Evolutionary conservation across 2,888 invertebrate genomes (phyloP).

Genomic region (Peribatodes rhomboidaria): DNA sequence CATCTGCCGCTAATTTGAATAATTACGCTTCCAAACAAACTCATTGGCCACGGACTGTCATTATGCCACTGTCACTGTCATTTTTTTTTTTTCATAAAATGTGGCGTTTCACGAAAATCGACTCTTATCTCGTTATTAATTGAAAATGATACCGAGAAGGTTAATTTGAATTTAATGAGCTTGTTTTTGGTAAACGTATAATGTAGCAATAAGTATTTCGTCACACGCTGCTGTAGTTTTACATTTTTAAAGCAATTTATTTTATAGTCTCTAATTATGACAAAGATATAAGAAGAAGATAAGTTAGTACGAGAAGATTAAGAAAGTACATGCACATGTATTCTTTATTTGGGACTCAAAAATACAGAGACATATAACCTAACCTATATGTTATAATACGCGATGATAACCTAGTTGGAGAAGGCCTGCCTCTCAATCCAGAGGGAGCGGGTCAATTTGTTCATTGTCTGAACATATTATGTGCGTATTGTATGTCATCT

Average conservation of each 20-base stretch:
- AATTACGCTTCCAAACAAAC: slow-evolving; percentile 64
- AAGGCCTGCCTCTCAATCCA: too few relatives aligned
- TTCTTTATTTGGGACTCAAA: too few relatives aligned
- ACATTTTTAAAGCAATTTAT: slow-evolving; percentile 4
- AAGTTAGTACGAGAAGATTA: too few relatives aligned
- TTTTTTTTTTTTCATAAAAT: slow-evolving; percentile 68
- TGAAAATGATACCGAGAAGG: slow-evolving; percentile 50
- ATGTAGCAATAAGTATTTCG: slow-evolving; percentile 9
- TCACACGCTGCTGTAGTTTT: neutral
- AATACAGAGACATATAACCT: too few relatives aligned
- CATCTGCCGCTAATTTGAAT: slow-evolving; percentile 84
- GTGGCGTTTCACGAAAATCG: slow-evolving; percentile 75
- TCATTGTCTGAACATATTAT: too few relatives aligned
- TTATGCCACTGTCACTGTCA: slow-evolving; percentile 53
- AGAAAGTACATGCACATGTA: too few relatives aligned
- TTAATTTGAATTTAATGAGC: slow-evolving; percentile 67
- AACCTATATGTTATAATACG: too few relatives aligned
- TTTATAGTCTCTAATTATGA: neutral
- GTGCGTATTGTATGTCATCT: too few relatives aligned
- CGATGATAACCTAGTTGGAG: too few relatives aligned
- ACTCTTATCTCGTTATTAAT: slow-evolving; percentile 42
- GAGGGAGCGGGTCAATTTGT: too few relatives aligned
- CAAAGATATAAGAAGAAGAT: too few relatives aligned
- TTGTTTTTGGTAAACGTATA: slow-evolving; percentile 49
- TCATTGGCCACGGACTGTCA: slow-evolving; percentile 54